A percentile compares a stretch with the other conserved stretches of the same genome.
phyloP scores from a whole-genome alignment of 1,140 invertebrate genomes.

The Cydia fagiglandana region DNA sequence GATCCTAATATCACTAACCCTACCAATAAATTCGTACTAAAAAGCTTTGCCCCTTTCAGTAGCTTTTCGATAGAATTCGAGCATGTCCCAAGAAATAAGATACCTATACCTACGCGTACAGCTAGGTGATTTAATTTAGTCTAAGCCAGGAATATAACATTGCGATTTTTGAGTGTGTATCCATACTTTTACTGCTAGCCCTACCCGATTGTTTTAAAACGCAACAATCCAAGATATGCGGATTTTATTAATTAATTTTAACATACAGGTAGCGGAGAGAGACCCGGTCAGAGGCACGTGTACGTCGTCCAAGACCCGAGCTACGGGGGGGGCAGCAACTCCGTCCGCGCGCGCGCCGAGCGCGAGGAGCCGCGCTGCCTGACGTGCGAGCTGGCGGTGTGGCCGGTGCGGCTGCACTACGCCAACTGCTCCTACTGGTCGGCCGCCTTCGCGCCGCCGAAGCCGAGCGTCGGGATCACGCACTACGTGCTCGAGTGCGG shows the following conservation, averaged over 20 bases:
- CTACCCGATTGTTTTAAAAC: constrained; percentile 17
- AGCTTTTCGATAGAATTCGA: neutral
- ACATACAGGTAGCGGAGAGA: constrained; percentile 83
- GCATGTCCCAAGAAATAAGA: neutral
- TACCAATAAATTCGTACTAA: constrained; percentile 5
- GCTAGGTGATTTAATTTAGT: neutral
- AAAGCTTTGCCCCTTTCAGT: constrained; percentile 5
- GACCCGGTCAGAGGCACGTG: constrained; percentile 91
- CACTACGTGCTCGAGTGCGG: constrained; percentile 90
- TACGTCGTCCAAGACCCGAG: constrained; percentile 87
- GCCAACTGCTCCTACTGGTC: constrained; percentile 90
- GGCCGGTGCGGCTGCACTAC: constrained; percentile 87
- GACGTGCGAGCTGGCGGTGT: constrained; percentile 88
- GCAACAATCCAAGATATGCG: too few species aligned
- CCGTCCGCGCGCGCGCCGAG: constrained; percentile 84
- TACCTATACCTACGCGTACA: neutral
- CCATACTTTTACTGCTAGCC: neutral
- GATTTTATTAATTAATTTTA: too few species aligned
- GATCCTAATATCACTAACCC: constrained; percentile 14
- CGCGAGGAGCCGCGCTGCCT: constrained; percentile 88
- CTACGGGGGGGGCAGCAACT: constrained; percentile 69
- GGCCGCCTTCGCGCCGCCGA: constrained; percentile 82
- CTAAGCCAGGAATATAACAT: neutral
- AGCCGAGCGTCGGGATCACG: constrained; percentile 78
- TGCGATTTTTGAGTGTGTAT: neutral